Base-by-base conservation (phyloP, 2,113 vertebrate species). In the Setophaga petechia region DNA sequence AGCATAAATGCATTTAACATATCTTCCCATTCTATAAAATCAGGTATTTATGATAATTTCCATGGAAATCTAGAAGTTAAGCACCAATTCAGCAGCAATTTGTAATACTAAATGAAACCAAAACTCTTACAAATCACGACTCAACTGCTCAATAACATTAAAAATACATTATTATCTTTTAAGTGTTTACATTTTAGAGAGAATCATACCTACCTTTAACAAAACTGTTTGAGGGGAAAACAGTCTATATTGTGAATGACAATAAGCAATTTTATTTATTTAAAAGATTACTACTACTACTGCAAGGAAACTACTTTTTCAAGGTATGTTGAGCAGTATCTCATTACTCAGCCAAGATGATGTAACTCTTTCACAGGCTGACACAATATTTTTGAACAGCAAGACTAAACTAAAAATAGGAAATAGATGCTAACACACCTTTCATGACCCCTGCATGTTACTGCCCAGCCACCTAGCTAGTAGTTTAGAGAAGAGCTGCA, bases 311-410 rank as follows among this genome's bases (percentile, higher is more conserved):
- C 72, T 89, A 74, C 31, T 62, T 86, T 92, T 61, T 30, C 43
- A 61, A 44, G 54, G 15, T 76, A 85, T n/a, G 47, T 58, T 93
- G 83, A 95, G 57, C 76, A 94, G 66, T 39, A 94, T 61, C 65
- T 97, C 82, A 33, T 95, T 96, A 96, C 94, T 96, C 87, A 96
- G 24, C 94, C 81, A 75, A 27, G 74, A 74, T 41, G 69, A 94
- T 33, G 39, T 47, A 88, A 67, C 88, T 59, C 35, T 71, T 87
- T 89, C 84, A 87, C 46, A 94, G 81, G 47, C 51, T 88, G 81
- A 88, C 59, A 69, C 30, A 87, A 39, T 54, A 83, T 51, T 96
- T 94, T 80, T 68, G 80, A 87, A 95, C 1, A 0, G 57, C 66
- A 93, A 80, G 51, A 61, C 66, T 47, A 75, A 82, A 75, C 83